A percentile compares a stretch with the other conserved stretches of the same genome.
These are phyloP conservation scores for Hiodon alosoides DNA, from an alignment of 2,113 vertebrate species.

Conservation along the genomic window DNA sequence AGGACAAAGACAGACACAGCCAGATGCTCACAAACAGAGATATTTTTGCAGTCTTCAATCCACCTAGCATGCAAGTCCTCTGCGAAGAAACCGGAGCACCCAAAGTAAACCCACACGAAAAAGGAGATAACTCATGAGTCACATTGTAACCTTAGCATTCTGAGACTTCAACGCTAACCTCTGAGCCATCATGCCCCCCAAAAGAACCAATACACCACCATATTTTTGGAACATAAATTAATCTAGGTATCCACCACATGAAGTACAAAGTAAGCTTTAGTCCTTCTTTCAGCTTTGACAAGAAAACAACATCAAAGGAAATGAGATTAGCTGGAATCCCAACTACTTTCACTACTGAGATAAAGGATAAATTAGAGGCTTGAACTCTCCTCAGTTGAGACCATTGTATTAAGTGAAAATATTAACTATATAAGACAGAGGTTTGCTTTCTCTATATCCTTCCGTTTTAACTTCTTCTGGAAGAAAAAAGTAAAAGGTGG, in stretches of 20 bases:
- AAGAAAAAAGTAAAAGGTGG: constrained; percentile 31
- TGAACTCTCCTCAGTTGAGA: constrained; percentile 41
- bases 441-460: constrained; percentile 43
- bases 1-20: too few relatives aligned
- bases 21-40: too few relatives aligned
- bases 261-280: constrained; percentile 31
- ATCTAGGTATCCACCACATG: constrained; percentile 17
- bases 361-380: constrained; percentile 10
- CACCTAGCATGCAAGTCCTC: too few relatives aligned
- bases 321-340: constrained; percentile 28
- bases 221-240: neutral
- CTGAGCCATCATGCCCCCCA: too few relatives aligned
- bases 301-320: constrained; percentile 15
- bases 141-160: too few relatives aligned
- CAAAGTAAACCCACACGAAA: too few relatives aligned
- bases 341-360: neutral
- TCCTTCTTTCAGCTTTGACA: constrained; percentile 16
- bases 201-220: neutral
- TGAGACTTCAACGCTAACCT: too few relatives aligned
- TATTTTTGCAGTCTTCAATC: too few relatives aligned
- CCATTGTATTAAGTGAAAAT: constrained; percentile 34
- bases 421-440: constrained; percentile 39
- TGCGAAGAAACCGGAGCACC: too few relatives aligned
- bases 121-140: too few relatives aligned
- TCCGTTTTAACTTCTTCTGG: constrained; percentile 40